phyloP scores from a whole-genome alignment of 2,797 vertebrate genomes.

The Choloepus didactylus region DNA sequence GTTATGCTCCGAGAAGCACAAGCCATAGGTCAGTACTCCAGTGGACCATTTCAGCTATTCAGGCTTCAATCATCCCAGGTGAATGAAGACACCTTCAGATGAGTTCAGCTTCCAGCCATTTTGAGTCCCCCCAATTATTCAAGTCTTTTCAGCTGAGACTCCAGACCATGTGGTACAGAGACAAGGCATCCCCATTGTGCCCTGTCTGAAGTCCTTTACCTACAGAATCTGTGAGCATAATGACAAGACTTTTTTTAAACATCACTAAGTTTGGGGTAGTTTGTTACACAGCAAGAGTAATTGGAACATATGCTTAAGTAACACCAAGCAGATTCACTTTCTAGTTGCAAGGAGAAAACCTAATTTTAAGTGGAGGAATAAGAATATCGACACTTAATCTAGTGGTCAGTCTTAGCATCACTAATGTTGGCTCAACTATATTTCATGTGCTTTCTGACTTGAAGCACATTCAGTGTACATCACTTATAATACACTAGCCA shows the following conservation, averaged over 20 bases:
- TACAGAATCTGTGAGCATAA: constrained; percentile 34
- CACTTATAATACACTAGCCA: constrained; percentile 5
- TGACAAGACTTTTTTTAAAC: background rate
- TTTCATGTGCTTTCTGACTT: constrained; percentile 16
- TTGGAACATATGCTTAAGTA: constrained; percentile 12
- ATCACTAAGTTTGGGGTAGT: constrained; percentile 1
- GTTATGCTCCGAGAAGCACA: background rate
- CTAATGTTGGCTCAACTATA: constrained; percentile 14
- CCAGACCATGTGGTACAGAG: constrained; percentile 11
- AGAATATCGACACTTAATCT: constrained; percentile 13
- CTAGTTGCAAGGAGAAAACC: constrained; percentile 40
- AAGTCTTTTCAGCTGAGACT: background rate
- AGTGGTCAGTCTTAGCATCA: background rate
- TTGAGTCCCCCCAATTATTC: background rate
- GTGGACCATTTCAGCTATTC: background rate
- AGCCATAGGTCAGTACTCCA: background rate
- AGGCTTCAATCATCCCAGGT: constrained; percentile 14
- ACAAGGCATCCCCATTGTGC: background rate
- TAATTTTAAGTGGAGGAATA: constrained; percentile 18
- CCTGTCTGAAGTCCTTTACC: background rate
- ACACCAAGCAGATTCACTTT: constrained; percentile 31
- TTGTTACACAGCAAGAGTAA: constrained; percentile 20
- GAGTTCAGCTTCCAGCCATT: constrained; percentile 29
- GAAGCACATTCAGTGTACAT: background rate
- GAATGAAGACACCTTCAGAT: constrained; percentile 47